Percentiles rank a stretch among this genome's conserved stretches.
These are phyloP conservation scores for Theristicus caerulescens DNA, from an alignment of 2,113 vertebrate genomes.

Conservation along the genomic window DNA sequence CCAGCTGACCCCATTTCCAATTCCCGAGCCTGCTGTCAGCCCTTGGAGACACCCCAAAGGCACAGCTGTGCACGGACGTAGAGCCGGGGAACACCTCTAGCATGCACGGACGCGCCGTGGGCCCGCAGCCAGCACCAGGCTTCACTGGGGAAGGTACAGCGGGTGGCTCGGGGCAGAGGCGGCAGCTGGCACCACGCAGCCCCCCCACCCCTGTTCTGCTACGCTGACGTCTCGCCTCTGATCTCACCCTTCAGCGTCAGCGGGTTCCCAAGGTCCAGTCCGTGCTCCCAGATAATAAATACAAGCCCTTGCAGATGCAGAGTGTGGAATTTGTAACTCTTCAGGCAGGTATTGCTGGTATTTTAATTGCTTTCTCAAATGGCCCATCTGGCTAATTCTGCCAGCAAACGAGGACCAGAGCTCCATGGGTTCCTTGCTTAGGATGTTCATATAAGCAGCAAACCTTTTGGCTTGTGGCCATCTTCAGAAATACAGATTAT, in stretches of 20 bases:
- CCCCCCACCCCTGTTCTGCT: background rate
- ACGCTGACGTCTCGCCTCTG: fast-evolving
- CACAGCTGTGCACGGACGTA: fast-evolving
- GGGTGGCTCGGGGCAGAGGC: fast-evolving
- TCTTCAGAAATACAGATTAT: background rate
- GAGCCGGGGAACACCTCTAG: background rate
- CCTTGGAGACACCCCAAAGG: fast-evolving
- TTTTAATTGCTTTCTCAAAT: constrained; percentile 14
- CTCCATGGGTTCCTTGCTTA: fast-evolving
- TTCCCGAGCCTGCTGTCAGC: background rate
- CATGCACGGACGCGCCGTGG: fast-evolving
- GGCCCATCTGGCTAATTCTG: background rate
- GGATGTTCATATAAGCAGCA: background rate
- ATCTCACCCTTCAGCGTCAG: background rate
- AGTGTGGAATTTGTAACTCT: background rate
- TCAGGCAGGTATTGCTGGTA: constrained; percentile 8
- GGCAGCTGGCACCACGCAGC: background rate
- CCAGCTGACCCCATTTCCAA: background rate
- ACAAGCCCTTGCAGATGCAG: background rate
- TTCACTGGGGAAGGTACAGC: fast-evolving
- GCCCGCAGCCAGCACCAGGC: background rate
- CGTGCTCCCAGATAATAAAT: background rate
- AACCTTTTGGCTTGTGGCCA: background rate
- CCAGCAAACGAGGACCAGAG: background rate
- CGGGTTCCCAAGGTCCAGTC: background rate